Evolutionary conservation across 1,140 invertebrate species (phyloP).

Genomic region (Chionoecetes opilio): DNA sequence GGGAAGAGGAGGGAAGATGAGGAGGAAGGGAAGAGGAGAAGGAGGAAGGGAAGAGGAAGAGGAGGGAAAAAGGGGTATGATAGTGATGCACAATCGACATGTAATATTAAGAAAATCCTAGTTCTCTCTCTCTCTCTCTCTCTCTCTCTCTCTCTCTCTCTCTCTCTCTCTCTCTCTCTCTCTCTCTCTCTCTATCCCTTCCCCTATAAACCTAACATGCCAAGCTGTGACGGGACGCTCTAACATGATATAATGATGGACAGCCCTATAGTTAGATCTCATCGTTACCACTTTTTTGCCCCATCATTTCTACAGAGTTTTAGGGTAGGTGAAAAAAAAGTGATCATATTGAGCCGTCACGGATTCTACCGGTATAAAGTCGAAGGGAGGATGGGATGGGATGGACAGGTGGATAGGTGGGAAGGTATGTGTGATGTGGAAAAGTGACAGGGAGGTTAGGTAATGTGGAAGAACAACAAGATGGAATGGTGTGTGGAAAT

Average conservation of each 20-base stretch:
- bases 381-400: neutral
- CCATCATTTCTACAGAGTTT: neutral
- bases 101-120: too few relatives aligned
- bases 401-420: neutral
- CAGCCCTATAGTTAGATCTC: neutral
- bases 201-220: neutral
- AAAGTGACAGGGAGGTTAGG: neutral
- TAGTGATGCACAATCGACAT: too few relatives aligned
- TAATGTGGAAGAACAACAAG: neutral
- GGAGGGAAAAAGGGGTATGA: too few relatives aligned
- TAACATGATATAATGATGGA: neutral
- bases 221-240: neutral
- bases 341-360: neutral
- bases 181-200: neutral
- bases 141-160: neutral
- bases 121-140: neutral
- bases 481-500: neutral
- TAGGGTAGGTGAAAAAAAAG: neutral
- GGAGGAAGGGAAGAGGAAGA: too few relatives aligned
- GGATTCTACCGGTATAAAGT: neutral
- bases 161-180: neutral
- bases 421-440: neutral
- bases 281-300: neutral
- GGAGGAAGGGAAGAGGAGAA: too few relatives aligned
- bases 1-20: neutral